Evolutionary conservation across 2,888 invertebrate species (phyloP), one percentile per base, ranked within the genome.

Genomic region (Tachina lurida): DNA sequence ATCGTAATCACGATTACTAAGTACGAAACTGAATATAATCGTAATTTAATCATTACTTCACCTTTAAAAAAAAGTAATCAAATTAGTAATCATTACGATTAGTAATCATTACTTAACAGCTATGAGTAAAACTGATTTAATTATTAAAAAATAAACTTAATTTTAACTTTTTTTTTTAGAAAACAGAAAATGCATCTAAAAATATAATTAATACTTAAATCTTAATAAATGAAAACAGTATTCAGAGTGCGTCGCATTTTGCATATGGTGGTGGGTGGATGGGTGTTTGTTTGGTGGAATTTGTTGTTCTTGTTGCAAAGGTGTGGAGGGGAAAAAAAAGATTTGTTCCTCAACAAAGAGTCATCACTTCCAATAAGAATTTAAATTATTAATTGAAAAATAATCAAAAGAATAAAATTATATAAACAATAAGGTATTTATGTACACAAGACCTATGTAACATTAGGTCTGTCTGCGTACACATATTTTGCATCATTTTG

Each of bases 171-270:
- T 41, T 13, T 41, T 45, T 19, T 31, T 49, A 39, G 1, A 52
- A 60, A 75, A 71, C 52, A 68, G 15, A 76, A 84, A 81, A 62
- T 52, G 43, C 39, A 47, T 58, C 43, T 78, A 67, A 67, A 70
- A 84, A 68, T 54, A 74, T 74, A 78, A 77, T 52, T 31, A 83
- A 77, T 77, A 83, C 77, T 58, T 84, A 84, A 78, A 52, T 78
- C 70, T 84, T 73, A 67, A 79, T 52, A 82, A 86, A 86, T 77
- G 54, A 86, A 73, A 84, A 79, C 52, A 84, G 70, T 81, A 70
- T 78, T 81, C 65, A 81, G 84, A 81, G 86, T 86, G 86, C 86
- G 70, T 74, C 78, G 86, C 84, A 81, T 81, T 71, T 84, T 84
- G 86, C 86, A 58, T 84, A 76, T 81, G 68, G 81, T 84, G 78